A percentile compares a stretch with the other conserved stretches of the same genome.
phyloP scores from a whole-genome alignment of 2,113 vertebrate genomes.

The Plectropomus leopardus region DNA sequence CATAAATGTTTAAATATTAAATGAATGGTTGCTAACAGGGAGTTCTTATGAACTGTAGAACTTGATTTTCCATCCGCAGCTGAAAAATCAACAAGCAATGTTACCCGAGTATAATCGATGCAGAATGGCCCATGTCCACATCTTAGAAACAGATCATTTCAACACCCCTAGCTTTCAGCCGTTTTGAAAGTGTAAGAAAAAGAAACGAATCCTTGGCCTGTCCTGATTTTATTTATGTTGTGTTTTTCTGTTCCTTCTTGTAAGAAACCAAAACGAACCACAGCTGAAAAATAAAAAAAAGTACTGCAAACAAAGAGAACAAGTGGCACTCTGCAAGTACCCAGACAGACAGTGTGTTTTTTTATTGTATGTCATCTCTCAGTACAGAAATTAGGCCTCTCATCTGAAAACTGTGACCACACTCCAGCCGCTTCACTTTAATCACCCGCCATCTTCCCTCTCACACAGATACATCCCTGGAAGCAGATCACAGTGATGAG shows the following conservation, averaged over 20 bases:
- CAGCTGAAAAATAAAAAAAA: neutral
- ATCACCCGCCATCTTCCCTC: constrained; percentile 58
- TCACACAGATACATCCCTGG: constrained; percentile 50
- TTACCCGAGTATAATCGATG: no score
- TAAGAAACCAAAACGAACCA: neutral
- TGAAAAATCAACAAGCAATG: no score
- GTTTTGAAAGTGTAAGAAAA: no score
- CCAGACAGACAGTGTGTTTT: constrained; percentile 43
- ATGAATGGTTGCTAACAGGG: no score
- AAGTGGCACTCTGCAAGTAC: neutral
- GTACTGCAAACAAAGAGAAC: neutral
- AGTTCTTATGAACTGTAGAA: no score
- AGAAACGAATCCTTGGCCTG: neutral
- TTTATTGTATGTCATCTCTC: neutral
- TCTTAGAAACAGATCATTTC: no score
- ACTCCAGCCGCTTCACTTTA: constrained; percentile 47
- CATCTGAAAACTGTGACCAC: constrained; percentile 42
- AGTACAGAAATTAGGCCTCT: constrained; percentile 56
- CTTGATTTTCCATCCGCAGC: no score
- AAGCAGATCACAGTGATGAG: constrained; percentile 60
- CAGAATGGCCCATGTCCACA: no score
- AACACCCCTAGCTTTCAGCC: no score
- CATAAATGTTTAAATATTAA: no score
- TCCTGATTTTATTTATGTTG: neutral
- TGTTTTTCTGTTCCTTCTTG: neutral